Base-by-base conservation (phyloP, 2,797 vertebrate species). In the Allobates femoralis region DNA sequence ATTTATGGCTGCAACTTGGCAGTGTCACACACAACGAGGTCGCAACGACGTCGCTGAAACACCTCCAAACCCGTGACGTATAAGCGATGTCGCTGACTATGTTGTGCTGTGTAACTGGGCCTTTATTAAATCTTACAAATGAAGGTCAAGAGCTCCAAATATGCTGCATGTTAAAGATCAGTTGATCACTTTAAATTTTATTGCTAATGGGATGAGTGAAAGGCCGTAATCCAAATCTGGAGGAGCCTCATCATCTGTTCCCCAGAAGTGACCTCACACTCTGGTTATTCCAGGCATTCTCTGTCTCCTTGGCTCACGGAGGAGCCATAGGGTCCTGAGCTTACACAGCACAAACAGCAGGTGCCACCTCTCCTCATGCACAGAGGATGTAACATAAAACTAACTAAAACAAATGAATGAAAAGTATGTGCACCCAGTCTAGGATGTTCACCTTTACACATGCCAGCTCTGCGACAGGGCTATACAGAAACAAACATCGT, bases 141-240 rank as follows among this genome's bases (percentile, higher is more conserved):
- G 12, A 60, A 79, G 34, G 19, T 79, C 77, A 64, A 64, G 58
- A 64, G 78, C 14, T 64, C 58, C 55, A 55, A 32, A 26, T 28
- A 64, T 16, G 10, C 46, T 23, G 32, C 23, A 28, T 28, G 6
- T 11, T 41, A 8, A 62, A 58, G 75, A 62, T 60, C 77, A 19
- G 5, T 19, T 32, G 28, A 19, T 77, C 50, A 60, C 56, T 79
- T 41, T 30, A 79, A 19, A 79, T 62, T 46, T 41, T 79, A 60
- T 16, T 23, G 15, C 58, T 64, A 79, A 79, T 64, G 37, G 58
- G 78, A 79, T 79, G 58, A 64, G 34, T 46, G 34, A 79, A 79
- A 41, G 56, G 78, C 37, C 23, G 12, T 79, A 79, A 79, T 79
- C 78, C 58, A 64, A 79, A 64, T 23, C 78, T 64, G 58, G 78